A percentile compares a stretch with the other conserved stretches of the same genome.
phyloP scores from a whole-genome alignment of 2,113 vertebrate species.

The Blennius ocellaris region DNA sequence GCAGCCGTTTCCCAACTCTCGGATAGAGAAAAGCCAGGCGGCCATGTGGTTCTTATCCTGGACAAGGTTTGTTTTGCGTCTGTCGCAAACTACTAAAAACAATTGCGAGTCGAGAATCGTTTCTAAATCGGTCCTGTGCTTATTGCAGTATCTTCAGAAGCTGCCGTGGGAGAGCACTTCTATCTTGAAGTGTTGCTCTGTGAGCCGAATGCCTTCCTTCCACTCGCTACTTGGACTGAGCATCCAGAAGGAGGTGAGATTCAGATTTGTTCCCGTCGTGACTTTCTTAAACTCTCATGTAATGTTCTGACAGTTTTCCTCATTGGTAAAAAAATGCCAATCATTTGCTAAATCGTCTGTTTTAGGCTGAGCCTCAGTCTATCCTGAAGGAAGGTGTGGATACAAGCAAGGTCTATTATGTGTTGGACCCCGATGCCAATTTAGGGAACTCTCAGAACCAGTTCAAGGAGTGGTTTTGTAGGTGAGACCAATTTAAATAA shows the following conservation, averaged over 20 bases:
- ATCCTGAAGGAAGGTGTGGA: constrained; percentile 86
- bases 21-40: constrained; percentile 8
- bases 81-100: background rate
- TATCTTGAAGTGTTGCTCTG: constrained; percentile 77
- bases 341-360: background rate
- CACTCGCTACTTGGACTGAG: constrained; percentile 87
- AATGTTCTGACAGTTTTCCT: background rate
- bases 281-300: background rate
- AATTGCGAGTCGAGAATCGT: no score
- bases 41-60: constrained; percentile 89
- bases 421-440: constrained; percentile 91
- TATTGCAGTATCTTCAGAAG: constrained; percentile 89
- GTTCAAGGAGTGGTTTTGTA: constrained; percentile 89
- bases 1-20: constrained; percentile 67
- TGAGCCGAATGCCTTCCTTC: constrained; percentile 91
- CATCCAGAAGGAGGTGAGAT: constrained; percentile 83
- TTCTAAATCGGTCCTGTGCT: background rate
- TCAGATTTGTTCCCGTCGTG: background rate
- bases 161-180: constrained; percentile 92
- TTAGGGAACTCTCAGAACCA: constrained; percentile 85
- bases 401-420: constrained; percentile 85
- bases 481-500: constrained; percentile 74
- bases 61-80: constrained; percentile 85
- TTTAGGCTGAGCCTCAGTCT: constrained; percentile 64
- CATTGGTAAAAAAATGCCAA: background rate